These are phyloP conservation scores for Teleogryllus occipitalis DNA, from an alignment of 1,140 invertebrate genomes.

Conservation along the genomic window DNA sequence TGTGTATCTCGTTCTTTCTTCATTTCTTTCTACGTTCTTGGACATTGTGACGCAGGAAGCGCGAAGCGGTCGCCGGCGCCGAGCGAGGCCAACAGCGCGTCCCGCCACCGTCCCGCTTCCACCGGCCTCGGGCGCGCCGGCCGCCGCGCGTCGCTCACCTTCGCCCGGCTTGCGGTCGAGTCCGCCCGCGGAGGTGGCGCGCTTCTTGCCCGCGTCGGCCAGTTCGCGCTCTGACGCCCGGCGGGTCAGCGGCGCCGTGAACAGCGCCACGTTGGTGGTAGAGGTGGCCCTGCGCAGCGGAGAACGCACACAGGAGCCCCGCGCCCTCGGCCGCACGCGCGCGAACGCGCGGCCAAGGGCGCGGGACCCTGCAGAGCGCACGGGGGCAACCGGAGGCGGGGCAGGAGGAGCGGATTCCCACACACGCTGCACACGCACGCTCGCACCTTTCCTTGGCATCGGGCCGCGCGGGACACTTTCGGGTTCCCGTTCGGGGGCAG, in stretches of 20 bases:
- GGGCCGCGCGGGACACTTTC: no score
- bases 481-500: no score
- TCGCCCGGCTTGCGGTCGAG: conserved; percentile 58
- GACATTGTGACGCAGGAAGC: not conserved
- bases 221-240: conserved; percentile 73
- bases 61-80: not conserved
- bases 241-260: conserved; percentile 62
- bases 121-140: not conserved
- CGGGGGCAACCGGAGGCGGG: no score
- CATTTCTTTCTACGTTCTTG: not conserved
- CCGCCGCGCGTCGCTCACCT: conserved; percentile 41
- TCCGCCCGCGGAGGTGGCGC: conserved; percentile 63
- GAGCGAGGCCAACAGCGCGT: not conserved
- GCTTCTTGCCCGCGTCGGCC: conserved; percentile 70
- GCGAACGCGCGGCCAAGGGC: no score
- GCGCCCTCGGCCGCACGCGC: not conserved
- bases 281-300: conserved; percentile 61
- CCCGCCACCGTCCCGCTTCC: not conserved
- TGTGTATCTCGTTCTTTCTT: no score
- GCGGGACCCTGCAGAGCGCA: no score
- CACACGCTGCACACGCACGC: no score
- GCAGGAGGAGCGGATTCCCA: no score
- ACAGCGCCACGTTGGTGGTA: conserved; percentile 72
- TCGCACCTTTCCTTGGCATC: no score
- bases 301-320: not conserved